Conservation (phyloP, 2,888 invertebrate genomes). For the Seira ritae region DNA sequence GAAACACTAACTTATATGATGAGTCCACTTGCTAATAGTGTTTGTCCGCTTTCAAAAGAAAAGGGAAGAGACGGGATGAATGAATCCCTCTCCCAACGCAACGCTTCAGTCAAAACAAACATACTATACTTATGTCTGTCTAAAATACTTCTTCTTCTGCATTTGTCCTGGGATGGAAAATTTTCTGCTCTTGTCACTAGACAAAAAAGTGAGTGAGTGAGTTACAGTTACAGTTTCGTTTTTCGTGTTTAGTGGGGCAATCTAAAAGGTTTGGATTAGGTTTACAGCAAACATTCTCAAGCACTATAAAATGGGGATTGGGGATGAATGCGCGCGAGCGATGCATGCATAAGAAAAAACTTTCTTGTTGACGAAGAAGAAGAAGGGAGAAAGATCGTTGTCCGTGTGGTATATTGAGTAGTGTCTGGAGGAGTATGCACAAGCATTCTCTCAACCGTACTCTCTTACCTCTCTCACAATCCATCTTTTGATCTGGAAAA, state of each 20-base stretch:
- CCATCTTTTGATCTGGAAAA: conserved; percentile 60
- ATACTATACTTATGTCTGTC: not conserved
- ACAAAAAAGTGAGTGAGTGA: conserved; percentile 23
- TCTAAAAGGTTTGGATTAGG: conserved; percentile 20
- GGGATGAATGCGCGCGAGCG: conserved; percentile 6
- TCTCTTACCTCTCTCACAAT: conserved; percentile 34
- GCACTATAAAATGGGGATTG: not conserved
- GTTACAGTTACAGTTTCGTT: conserved; percentile 40
- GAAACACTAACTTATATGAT: too few species aligned
- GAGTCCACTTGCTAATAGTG: not conserved
- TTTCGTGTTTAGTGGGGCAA: conserved; percentile 31
- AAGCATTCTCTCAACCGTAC: conserved; percentile 39
- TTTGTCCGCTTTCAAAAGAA: not conserved
- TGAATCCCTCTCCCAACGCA: not conserved
- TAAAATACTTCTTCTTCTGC: not conserved
- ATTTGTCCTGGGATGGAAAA: conserved; percentile 5
- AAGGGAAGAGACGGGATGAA: not conserved
- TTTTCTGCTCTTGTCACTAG: conserved; percentile 28
- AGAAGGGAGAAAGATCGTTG: not conserved
- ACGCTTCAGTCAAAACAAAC: conserved; percentile 15
- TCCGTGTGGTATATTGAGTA: too few species aligned
- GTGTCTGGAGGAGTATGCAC: not conserved
- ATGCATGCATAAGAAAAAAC: conserved; percentile 42
- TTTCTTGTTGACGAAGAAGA: conserved; percentile 21
- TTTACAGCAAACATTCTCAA: not conserved